Percentiles rank a stretch among this genome's conserved stretches.
phyloP scores from a whole-genome alignment of 2,113 vertebrate species.

The Natator depressus region DNA sequence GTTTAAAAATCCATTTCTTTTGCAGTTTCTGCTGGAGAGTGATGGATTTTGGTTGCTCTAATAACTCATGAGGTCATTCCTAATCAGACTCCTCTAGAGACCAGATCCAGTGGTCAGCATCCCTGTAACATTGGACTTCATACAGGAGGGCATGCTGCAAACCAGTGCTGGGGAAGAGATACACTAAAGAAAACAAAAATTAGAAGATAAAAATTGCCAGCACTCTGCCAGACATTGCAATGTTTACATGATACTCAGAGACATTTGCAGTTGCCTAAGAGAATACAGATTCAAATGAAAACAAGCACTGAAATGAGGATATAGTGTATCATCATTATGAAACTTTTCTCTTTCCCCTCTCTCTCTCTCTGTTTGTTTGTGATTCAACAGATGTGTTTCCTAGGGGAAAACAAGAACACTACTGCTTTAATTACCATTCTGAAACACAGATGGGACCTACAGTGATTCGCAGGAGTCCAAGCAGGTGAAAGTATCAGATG shows the following conservation, averaged over 20 bases:
- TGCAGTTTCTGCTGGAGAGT: neutral
- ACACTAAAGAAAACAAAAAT: neutral
- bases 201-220: neutral
- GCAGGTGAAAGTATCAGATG: conserved; percentile 34
- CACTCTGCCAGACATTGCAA: neutral
- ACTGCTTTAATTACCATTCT: conserved; percentile 47
- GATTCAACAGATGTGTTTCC: neutral
- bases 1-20: neutral
- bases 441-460: conserved; percentile 29
- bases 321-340: neutral
- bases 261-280: neutral
- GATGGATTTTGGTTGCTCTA: neutral
- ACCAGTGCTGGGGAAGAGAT: neutral
- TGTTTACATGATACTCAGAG: accelerated
- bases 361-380: neutral
- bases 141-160: neutral
- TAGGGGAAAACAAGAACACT: conserved; percentile 15
- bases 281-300: neutral
- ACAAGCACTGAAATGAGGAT: neutral
- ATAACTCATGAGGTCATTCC: neutral
- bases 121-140: neutral
- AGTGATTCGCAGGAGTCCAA: conserved; percentile 24
- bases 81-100: neutral
- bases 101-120: neutral
- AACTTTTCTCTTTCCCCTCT: neutral